A percentile compares a stretch with the other conserved stretches of the same genome.
phyloP scores from a whole-genome alignment of 2,797 vertebrate species.

The Chanos chanos region DNA sequence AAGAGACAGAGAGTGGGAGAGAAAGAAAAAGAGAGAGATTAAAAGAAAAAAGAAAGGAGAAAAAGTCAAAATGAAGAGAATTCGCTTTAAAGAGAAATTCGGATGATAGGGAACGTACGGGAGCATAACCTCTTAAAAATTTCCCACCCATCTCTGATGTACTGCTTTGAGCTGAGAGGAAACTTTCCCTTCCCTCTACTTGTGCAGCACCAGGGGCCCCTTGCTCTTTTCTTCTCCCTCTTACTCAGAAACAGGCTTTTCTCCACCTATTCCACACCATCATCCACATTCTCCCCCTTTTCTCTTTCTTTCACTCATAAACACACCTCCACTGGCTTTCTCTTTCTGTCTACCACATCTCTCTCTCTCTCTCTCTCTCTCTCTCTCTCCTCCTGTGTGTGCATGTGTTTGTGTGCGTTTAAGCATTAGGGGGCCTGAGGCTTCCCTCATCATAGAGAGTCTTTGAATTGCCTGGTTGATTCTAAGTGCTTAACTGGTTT shows the following conservation, averaged over 20 bases:
- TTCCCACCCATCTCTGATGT: no score
- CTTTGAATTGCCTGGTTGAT: conserved; percentile 54
- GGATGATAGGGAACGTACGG: no score
- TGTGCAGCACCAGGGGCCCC: no score
- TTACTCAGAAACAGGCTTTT: not conserved
- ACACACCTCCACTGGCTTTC: not conserved
- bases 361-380: not conserved
- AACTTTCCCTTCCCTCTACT: no score
- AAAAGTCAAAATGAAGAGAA: no score
- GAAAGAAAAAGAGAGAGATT: no score
- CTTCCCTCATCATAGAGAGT: conserved; percentile 46
- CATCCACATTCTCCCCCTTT: not conserved
- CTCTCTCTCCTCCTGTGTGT: not conserved
- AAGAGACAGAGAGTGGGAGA: no score
- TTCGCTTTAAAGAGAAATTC: no score
- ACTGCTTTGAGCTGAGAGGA: no score
- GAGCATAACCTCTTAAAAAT: no score
- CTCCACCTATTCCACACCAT: not conserved
- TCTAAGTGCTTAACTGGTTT: conserved; percentile 69
- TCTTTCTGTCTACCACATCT: not conserved
- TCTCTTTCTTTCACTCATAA: not conserved
- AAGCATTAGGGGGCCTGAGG: conserved; percentile 63
- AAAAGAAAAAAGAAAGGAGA: no score
- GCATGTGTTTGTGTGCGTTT: not conserved
- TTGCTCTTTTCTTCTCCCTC: not conserved